Base-by-base conservation (phyloP, 1,140 invertebrate genomes). In the Tetragonula clypearis region DNA sequence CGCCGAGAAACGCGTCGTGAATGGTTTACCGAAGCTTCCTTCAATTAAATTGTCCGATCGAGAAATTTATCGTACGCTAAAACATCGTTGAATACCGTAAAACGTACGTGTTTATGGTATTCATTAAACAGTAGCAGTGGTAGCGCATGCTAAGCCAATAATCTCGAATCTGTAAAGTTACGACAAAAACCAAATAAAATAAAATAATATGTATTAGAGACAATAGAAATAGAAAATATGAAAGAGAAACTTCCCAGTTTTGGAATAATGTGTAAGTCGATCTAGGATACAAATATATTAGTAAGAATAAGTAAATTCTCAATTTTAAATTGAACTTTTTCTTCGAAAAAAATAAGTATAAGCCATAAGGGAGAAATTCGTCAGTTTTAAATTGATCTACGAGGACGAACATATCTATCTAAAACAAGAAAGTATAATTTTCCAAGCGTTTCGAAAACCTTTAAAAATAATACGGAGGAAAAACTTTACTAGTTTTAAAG, bases 41-140 rank as follows among this genome's bases (percentile, higher is more conserved):
- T 69, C 78, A n/a, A 79, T 79, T 79, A 35, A 79, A 26, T 79
- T 69, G 78, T 56, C 65, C 26, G 8, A 35, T 53, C 65, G 65
- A 21, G 53, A 69, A 79, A 79, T 79, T 79, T 79, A 79, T 79
- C 23, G 30, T 56, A 79, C 21, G n/a, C 30, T 30, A 23, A 2
- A 58, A 26, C 55, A 55, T 30, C 53, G 49, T 17, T 17, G 15
- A 77, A 62, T 41, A 49, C 23, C 23, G 21, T 62, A 62, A 65
- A 49, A 12, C 75, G n/a, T 60, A 19, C 15, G n/a, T 60, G 17
- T 17, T 62, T 62, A 19, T 77, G 41, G 30, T 65, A 19, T 30
- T 26, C 23, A 15, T 53, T 73, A 21, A 74, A 74, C 73, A 30
- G 73, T 56, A 74, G 73, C 73, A 11, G 71, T 14, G n/a, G 23